Evolutionary conservation across 2,797 vertebrate genomes (phyloP).

Genomic region (Apogon hyalosoma): DNA sequence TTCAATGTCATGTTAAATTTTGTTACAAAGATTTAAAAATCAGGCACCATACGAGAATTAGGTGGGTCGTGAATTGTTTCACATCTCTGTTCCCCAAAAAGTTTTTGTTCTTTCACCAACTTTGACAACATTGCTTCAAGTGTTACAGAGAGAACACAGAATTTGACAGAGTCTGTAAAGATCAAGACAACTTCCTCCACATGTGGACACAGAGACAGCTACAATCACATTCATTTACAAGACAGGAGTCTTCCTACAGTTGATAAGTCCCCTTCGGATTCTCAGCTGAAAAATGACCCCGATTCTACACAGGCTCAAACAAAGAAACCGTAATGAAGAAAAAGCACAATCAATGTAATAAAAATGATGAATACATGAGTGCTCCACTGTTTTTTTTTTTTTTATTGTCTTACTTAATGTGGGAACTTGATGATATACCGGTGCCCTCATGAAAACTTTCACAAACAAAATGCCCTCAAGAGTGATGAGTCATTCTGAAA

Average conservation of each 20-base stretch:
- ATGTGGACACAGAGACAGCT: conserved; percentile 41
- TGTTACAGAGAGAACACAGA: conserved; percentile 27
- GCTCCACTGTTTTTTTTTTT: conserved; percentile 32
- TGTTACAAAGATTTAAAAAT: conserved; percentile 8
- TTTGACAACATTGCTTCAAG: conserved; percentile 34
- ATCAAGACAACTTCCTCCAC: conserved; percentile 41
- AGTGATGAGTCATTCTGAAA: conserved; percentile 66
- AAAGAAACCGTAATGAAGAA: conserved; percentile 10
- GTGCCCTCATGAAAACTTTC: conserved; percentile 48
- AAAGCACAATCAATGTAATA: conserved; percentile 8
- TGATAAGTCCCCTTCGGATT: conserved; percentile 50
- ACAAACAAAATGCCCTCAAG: conserved; percentile 59
- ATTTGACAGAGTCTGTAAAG: conserved; percentile 46
- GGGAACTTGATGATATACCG: conserved; percentile 55
- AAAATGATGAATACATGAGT: conserved; percentile 20
- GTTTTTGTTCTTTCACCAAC: conserved; percentile 13
- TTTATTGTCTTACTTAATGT: conserved; percentile 36
- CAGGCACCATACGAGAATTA: not conserved
- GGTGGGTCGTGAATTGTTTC: conserved; percentile 21
- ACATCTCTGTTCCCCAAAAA: conserved; percentile 20
- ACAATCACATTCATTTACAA: conserved; percentile 54
- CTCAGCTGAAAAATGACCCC: conserved; percentile 37
- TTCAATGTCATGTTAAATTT: conserved; percentile 16
- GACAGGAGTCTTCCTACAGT: conserved; percentile 10
- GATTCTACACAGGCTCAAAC: conserved; percentile 32